These are phyloP conservation scores for Lacanobia wlatinum DNA, from an alignment of 2,888 invertebrate genomes.

Conservation along the genomic window DNA sequence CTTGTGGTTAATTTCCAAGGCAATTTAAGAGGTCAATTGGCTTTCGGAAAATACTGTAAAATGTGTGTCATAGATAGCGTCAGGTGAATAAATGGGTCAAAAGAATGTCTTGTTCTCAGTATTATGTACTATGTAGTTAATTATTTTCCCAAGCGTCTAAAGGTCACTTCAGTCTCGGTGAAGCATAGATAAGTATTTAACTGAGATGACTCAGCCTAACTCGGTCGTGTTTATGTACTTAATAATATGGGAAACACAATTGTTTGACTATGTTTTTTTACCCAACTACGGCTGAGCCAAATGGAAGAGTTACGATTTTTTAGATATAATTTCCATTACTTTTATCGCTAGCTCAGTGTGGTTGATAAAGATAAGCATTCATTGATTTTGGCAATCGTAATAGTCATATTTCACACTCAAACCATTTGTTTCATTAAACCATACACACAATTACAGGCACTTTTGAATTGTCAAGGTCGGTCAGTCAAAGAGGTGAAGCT, in stretches of 20 bases:
- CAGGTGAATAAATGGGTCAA: neutral
- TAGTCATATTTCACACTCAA: no score
- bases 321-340: neutral
- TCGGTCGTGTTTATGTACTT: neutral
- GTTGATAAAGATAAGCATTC: neutral
- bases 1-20: conserved; percentile 10
- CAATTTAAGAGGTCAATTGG: conserved; percentile 5
- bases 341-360: neutral
- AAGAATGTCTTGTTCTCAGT: neutral
- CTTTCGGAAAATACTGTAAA: conserved; percentile 7
- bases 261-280: neutral
- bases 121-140: neutral
- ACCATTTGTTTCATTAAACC: no score
- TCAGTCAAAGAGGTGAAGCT: no score
- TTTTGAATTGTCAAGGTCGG: no score
- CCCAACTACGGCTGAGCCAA: no score
- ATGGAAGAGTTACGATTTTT: no score
- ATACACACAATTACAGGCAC: no score
- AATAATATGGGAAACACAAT: conserved; percentile 6
- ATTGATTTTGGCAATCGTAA: neutral
- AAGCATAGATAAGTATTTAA: neutral
- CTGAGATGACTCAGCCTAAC: conserved; percentile 21
- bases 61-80: neutral
- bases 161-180: conserved; percentile 23
- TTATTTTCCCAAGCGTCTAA: conserved; percentile 13